phyloP scores from a whole-genome alignment of 2,797 vertebrate genomes.

The Prunella strophiata region DNA sequence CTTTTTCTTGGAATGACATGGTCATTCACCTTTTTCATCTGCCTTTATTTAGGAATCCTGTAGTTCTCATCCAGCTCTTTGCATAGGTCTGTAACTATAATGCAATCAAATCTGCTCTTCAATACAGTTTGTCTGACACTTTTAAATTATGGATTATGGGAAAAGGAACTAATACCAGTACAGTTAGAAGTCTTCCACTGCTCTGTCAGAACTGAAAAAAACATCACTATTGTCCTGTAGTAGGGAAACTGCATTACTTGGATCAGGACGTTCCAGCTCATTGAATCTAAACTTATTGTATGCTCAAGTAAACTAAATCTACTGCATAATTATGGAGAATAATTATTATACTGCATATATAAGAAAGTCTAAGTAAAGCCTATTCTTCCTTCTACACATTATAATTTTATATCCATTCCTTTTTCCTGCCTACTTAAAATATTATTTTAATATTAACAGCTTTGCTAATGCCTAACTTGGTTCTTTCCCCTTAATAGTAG shows the following conservation, averaged over 20 bases:
- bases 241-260: not conserved
- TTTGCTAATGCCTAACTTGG: not conserved
- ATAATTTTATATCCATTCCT: not conserved
- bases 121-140: not conserved
- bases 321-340: not conserved
- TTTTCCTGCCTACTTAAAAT: not conserved
- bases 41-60: not conserved
- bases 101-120: not conserved
- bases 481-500: not conserved
- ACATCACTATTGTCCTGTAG: not conserved
- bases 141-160: not conserved
- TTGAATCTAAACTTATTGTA: conserved; percentile 26
- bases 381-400: not conserved
- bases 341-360: not conserved
- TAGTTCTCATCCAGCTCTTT: not conserved
- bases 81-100: not conserved
- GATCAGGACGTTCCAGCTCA: conserved; percentile 18
- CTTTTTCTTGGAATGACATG: not conserved
- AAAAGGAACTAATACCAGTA: not conserved
- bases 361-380: not conserved
- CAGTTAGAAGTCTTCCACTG: not conserved
- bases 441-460: not conserved
- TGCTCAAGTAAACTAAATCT: not conserved
- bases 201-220: not conserved
- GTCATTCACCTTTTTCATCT: not conserved